phyloP scores from a whole-genome alignment of 2,888 invertebrate genomes.

The Parascotia fuliginaria region DNA sequence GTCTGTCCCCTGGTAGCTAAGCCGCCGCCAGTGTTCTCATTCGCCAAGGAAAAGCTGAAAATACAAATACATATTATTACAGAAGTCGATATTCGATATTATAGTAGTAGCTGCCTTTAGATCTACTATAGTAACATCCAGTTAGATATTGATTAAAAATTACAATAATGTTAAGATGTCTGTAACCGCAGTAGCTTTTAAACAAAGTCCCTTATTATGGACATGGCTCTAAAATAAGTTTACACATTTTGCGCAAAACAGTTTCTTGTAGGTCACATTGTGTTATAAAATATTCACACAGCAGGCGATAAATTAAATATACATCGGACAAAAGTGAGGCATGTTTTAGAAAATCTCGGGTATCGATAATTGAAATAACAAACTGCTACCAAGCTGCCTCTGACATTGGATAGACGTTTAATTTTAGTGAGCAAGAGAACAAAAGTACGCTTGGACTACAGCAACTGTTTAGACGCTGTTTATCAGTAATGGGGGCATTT shows the following conservation, averaged over 20 bases:
- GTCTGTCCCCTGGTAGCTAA: too few species aligned
- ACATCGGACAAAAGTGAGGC: slow-evolving; percentile 51
- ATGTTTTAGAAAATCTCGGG: slow-evolving; percentile 67
- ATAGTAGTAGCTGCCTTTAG: too few species aligned
- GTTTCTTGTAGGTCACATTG: background rate
- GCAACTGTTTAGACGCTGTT: slow-evolving; percentile 45
- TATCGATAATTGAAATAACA: slow-evolving; percentile 80
- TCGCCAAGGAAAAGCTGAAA: too few species aligned
- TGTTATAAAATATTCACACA: slow-evolving; percentile 24
- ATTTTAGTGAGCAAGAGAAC: slow-evolving; percentile 74
- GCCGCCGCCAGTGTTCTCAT: too few species aligned
- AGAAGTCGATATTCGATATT: too few species aligned
- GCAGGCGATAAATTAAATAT: slow-evolving; percentile 42
- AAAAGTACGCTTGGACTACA: slow-evolving; percentile 56
- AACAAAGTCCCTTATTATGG: slow-evolving; percentile 10
- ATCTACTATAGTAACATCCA: too few species aligned
- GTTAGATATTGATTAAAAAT: too few species aligned
- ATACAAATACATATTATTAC: too few species aligned
- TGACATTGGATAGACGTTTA: slow-evolving; percentile 80
- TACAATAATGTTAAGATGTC: background rate
- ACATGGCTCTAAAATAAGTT: slow-evolving; percentile 16
- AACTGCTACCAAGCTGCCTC: slow-evolving; percentile 64
- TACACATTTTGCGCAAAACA: slow-evolving; percentile 9
- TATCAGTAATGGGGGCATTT: background rate
- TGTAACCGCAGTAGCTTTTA: background rate